Base-by-base conservation (phyloP, 1,140 invertebrate genomes). In the Carposina sasakii region DNA sequence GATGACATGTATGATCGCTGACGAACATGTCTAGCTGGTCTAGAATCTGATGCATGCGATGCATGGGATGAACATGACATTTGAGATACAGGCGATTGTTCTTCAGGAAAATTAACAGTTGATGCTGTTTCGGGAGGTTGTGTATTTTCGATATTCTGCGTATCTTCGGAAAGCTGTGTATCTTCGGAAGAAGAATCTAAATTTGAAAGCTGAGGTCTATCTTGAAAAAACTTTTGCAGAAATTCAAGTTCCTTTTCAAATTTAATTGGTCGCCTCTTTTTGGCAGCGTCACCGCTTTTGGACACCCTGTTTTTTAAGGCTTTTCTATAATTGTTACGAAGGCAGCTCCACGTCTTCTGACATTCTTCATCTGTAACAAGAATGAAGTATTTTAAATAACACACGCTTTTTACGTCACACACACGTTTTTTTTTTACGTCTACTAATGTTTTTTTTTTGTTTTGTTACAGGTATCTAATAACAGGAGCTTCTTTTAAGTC, bases 381-480 rank as follows among this genome's bases (percentile, higher is more conserved):
- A 26, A 20, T 28, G 9, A 28, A 6, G 12, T 17, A 26, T 3
- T 30, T 43, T 28, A 16, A 17, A 43, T 43, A n/a, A n/a, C n/a
- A n/a, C n/a, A n/a, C n/a, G n/a, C n/a, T n/a, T n/a, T n/a, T n/a
- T n/a, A n/a, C n/a, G n/a, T n/a, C n/a, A n/a, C n/a, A n/a, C n/a
- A n/a, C n/a, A n/a, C n/a, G n/a, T n/a, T n/a, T n/a, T n/a, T n/a
- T n/a, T n/a, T n/a, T n/a, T n/a, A n/a, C n/a, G n/a, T n/a, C n/a
- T n/a, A n/a, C n/a, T n/a, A n/a, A n/a, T n/a, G n/a, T n/a, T n/a
- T n/a, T n/a, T n/a, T n/a, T n/a, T n/a, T n/a, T n/a, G n/a, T n/a
- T n/a, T n/a, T n/a, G n/a, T 43, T 43, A 16, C 23, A 43, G 41
- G 17, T 43, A 28, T 43, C 19, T 43, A 30, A 43, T 26, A 2